phyloP scores from a whole-genome alignment of 2,888 invertebrate genomes.

The Encarsia formosa region DNA sequence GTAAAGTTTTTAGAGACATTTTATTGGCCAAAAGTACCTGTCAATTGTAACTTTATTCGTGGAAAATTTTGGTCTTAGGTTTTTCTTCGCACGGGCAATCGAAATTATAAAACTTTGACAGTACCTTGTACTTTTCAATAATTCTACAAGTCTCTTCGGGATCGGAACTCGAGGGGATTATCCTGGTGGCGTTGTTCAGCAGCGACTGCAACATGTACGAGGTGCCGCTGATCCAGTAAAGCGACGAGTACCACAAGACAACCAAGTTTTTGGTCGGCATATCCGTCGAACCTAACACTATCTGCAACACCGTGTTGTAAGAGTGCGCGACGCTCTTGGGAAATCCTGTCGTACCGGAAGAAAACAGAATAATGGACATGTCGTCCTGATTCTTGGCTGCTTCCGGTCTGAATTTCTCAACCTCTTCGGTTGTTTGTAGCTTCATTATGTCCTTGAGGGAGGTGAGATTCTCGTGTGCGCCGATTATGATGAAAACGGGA shows the following conservation, averaged over 20 bases:
- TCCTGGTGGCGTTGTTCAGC: conserved; percentile 11
- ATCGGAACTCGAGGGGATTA: conserved; percentile 34
- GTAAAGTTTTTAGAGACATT: no score
- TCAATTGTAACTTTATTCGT: no score
- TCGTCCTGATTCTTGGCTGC: conserved; percentile 22
- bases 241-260: conserved; percentile 33
- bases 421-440: conserved; percentile 27
- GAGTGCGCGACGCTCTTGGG: conserved; percentile 41
- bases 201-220: conserved; percentile 29
- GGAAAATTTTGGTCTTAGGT: no score
- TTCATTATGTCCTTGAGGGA: conserved; percentile 32
- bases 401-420: conserved; percentile 30
- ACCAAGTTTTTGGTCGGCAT: neutral
- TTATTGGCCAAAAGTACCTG: no score
- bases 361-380: conserved; percentile 38
- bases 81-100: no score
- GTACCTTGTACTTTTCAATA: conserved; percentile 43
- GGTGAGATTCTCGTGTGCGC: conserved; percentile 24
- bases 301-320: conserved; percentile 30
- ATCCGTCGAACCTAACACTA: conserved; percentile 2
- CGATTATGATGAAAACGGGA: conserved; percentile 33
- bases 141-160: conserved; percentile 34
- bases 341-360: conserved; percentile 44
- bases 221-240: conserved; percentile 42
- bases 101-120: no score